Evolutionary conservation across 1,140 invertebrate genomes (phyloP).

Genomic region (Prorops nasuta): DNA sequence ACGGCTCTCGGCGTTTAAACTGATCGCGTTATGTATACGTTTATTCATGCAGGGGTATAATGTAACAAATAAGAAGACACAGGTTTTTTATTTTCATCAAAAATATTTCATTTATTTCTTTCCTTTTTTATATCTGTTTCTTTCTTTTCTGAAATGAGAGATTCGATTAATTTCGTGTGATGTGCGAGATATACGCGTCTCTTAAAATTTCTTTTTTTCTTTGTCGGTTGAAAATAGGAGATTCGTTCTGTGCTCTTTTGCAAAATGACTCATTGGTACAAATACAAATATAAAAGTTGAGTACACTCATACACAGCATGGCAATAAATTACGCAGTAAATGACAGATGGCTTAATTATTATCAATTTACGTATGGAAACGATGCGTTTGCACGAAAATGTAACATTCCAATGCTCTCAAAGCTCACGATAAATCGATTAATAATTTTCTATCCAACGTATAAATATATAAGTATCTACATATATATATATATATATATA

Average conservation of each 20-base stretch:
- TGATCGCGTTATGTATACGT: no score
- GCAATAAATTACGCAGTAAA: slow-evolving; percentile 11
- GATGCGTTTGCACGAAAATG: neutral
- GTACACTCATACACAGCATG: slow-evolving; percentile 8
- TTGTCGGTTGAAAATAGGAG: slow-evolving; percentile 9
- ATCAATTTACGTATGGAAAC: neutral
- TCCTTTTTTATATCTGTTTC: no score
- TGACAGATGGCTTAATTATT: slow-evolving; percentile 1
- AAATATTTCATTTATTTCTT: no score
- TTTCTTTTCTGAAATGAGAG: slow-evolving; percentile 41
- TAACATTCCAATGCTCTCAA: no score
- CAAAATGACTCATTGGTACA: neutral
- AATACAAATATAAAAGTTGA: slow-evolving; percentile 9
- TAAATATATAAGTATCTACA: neutral
- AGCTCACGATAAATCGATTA: no score
- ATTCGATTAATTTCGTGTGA: slow-evolving; percentile 23
- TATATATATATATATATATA: neutral
- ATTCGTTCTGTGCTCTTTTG: no score
- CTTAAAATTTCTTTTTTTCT: neutral
- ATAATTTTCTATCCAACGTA: neutral
- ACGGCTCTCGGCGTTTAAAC: no score
- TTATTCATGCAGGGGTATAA: no score
- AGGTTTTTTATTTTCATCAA: no score
- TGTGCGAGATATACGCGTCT: slow-evolving; percentile 11
- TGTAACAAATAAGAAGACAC: no score